These are phyloP conservation scores for Sinocyclocheilus rhinocerous DNA, from an alignment of 2,113 vertebrate genomes.

Conservation along the genomic window DNA sequence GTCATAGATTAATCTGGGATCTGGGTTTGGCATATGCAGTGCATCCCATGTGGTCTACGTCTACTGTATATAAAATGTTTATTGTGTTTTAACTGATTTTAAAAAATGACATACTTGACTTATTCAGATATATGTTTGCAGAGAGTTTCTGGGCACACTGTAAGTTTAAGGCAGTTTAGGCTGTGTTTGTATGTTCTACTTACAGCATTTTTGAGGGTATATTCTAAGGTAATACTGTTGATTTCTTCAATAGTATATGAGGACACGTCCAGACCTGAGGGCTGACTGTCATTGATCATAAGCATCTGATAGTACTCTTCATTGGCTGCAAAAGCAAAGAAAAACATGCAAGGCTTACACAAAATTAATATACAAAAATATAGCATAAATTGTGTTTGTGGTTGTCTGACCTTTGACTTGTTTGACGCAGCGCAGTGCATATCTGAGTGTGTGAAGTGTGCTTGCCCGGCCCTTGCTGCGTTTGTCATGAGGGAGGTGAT, in stretches of 20 bases:
- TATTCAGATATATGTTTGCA: too few species aligned
- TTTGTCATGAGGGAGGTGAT: constrained; percentile 80
- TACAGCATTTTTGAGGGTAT: constrained; percentile 76
- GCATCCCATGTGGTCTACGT: too few species aligned
- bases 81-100: too few species aligned
- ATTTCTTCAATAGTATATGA: constrained; percentile 79
- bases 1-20: too few species aligned
- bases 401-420: constrained; percentile 82
- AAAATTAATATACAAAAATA: not conserved
- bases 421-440: constrained; percentile 82
- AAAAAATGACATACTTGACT: too few species aligned
- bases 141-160: too few species aligned
- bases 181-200: constrained; percentile 52
- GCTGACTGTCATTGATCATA: constrained; percentile 77
- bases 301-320: constrained; percentile 85
- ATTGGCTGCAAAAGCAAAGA: constrained; percentile 71
- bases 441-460: constrained; percentile 76
- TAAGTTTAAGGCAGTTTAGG: too few species aligned
- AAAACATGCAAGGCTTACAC: not conserved
- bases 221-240: constrained; percentile 77
- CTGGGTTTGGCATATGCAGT: too few species aligned
- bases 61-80: too few species aligned
- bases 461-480: constrained; percentile 79
- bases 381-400: not conserved
- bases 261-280: constrained; percentile 71